phyloP scores from a whole-genome alignment of 1,140 invertebrate species.

The Hirudo medicinalis region DNA sequence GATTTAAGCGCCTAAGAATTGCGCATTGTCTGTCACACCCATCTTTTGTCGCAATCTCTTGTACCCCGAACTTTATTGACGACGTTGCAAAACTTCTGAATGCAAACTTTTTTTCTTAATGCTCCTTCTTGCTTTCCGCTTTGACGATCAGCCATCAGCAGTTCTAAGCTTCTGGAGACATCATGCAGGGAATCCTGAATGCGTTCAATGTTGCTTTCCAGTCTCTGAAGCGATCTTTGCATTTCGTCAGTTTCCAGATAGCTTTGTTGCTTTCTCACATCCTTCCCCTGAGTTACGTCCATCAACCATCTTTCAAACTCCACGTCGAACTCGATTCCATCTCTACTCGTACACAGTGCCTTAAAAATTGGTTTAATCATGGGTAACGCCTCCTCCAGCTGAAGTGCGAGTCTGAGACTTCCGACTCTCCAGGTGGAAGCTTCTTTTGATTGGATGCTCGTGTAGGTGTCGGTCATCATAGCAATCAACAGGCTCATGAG shows the following conservation, averaged over 20 bases:
- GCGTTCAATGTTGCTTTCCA: slow-evolving; percentile 7
- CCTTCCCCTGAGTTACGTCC: not conserved
- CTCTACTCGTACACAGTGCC: not conserved
- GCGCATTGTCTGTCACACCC: too few relatives aligned
- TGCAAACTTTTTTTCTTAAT: not conserved
- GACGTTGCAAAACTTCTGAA: not conserved
- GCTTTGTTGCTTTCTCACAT: not conserved
- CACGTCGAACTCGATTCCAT: not conserved
- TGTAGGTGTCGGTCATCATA: slow-evolving; percentile 25
- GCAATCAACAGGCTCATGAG: slow-evolving; percentile 25
- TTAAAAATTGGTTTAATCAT: slow-evolving; percentile 4
- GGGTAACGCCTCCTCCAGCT: slow-evolving; percentile 7
- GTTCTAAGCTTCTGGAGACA: not conserved
- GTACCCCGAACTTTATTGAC: not conserved
- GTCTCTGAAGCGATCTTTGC: slow-evolving; percentile 2
- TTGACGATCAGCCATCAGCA: not conserved
- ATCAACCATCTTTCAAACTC: slow-evolving; percentile 6
- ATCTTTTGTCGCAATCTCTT: too few relatives aligned
- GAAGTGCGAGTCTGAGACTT: slow-evolving; percentile 21
- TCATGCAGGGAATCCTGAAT: slow-evolving; percentile 1
- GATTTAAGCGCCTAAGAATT: too few relatives aligned
- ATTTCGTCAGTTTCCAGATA: slow-evolving; percentile 13
- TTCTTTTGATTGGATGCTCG: slow-evolving; percentile 17
- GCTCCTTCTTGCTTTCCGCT: too few relatives aligned
- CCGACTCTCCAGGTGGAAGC: slow-evolving; percentile 21